Percentiles rank a stretch among this genome's conserved stretches.
Conservation (phyloP, 2,888 invertebrate genomes). For the Latrodectus elegans region DNA sequence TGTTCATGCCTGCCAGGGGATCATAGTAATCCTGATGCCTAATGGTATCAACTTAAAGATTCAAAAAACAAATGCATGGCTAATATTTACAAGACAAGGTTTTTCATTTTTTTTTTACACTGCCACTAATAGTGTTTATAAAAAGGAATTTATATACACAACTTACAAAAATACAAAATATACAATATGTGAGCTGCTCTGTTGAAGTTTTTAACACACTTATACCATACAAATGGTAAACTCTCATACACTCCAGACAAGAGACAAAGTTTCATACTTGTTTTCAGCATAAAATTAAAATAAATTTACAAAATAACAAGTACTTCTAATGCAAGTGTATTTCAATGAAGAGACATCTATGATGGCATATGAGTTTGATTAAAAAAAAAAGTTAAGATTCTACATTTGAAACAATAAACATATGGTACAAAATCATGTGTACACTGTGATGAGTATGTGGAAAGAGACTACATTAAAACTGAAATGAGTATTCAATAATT, state of each 20-base stretch:
- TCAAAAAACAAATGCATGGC: constrained; percentile 26
- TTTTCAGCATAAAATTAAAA: too few relatives aligned
- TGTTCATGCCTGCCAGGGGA: constrained; percentile 15
- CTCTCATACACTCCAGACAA: constrained; percentile 10
- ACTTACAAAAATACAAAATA: constrained; percentile 69
- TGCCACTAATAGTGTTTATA: constrained; percentile 46
- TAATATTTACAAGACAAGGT: constrained; percentile 48
- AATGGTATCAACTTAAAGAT: constrained; percentile 10
- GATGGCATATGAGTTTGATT: too few relatives aligned
- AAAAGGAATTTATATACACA: constrained; percentile 62
- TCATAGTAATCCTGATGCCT: constrained; percentile 25
- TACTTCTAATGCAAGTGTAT: too few relatives aligned
- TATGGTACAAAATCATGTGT: too few relatives aligned
- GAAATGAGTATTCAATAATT: too few relatives aligned
- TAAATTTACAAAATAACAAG: too few relatives aligned
- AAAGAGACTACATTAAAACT: too few relatives aligned
- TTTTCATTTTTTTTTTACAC: neutral
- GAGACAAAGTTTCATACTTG: too few relatives aligned
- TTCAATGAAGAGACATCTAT: too few relatives aligned
- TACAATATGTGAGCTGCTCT: constrained; percentile 68
- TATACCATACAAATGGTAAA: constrained; percentile 39
- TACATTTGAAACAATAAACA: too few relatives aligned
- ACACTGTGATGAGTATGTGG: too few relatives aligned
- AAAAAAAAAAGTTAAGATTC: too few relatives aligned
- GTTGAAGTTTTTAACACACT: constrained; percentile 64